Evolutionary conservation across 2,797 vertebrate genomes (phyloP), one percentile per base, ranked within the genome.

Genomic region (Setipinna tenuifilis): DNA sequence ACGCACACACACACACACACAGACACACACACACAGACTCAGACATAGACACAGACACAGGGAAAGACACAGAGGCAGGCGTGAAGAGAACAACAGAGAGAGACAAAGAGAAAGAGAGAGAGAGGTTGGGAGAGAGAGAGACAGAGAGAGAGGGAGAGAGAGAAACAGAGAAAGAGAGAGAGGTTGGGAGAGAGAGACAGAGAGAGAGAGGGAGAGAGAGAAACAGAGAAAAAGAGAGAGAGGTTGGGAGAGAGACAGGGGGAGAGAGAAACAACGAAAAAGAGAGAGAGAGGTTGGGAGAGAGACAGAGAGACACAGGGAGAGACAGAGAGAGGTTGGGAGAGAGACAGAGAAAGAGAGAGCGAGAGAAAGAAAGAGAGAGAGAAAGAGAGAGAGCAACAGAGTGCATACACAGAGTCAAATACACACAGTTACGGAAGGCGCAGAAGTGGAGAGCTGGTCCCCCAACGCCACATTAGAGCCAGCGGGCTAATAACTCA

Each of bases 401-500:
- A 75, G 28, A 68, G 50, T 3, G 50, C 23, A 71, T 28, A 28
- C 58, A 21, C 17, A 21, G 17, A 28, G 23, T 9, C 62, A 28
- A 14, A 31, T 28, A 71, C 65, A 68, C 23, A 68, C 62, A 28
- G 28, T 31, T 41, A 17, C 6, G 35, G 12, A 75, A 16, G 1
- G 14, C 5, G 28, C 28, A 6, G 28, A 31, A 11, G 10, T 31
- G 11, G 5, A 68, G 23, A 17, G 31, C 28, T 19, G 62, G 23
- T 68, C 68, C 68, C 68, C 16, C 14, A 28, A 35, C 68, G 31
- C 28, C 28, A 35, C 68, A 35, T 5, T 6, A 35, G 2, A 35
- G 68, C 68, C 68, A 75, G 14, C 68, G 31, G 68, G 31, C 68
- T 75, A 75, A 75, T 75, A 75, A 75, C 68, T 75, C 68, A 75